Percentiles rank a stretch among this genome's conserved stretches.
phyloP scores from a whole-genome alignment of 1,140 invertebrate species.

The Hormaphis cornu region DNA sequence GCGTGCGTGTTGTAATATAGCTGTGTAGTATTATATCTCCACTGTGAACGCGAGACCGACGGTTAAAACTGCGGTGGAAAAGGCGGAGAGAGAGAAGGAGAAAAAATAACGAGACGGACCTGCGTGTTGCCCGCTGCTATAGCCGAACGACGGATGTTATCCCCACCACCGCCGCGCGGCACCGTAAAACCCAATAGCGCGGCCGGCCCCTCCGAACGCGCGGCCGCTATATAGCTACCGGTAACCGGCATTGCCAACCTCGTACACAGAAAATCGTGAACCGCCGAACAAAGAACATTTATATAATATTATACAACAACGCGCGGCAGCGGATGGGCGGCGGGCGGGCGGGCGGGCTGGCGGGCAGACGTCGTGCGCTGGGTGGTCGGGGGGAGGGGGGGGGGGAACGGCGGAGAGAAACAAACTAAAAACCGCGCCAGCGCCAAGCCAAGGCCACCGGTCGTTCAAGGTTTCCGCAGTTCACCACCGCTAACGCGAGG shows the following conservation, averaged over 20 bases:
- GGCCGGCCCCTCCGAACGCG: slow-evolving; percentile 10
- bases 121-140: slow-evolving; percentile 29
- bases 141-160: slow-evolving; percentile 28
- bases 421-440: slow-evolving; percentile 26
- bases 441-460: slow-evolving; percentile 27
- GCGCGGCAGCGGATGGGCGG: no score
- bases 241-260: slow-evolving; percentile 32
- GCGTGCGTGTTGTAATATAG: slow-evolving; percentile 4
- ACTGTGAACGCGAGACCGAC: slow-evolving; percentile 37
- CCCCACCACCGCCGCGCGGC: not conserved
- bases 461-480: slow-evolving; percentile 32
- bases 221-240: not conserved
- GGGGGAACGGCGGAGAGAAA: not conserved
- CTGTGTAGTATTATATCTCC: no score
- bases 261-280: slow-evolving; percentile 25
- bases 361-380: not conserved
- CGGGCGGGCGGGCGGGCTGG: not conserved
- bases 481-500: slow-evolving; percentile 16
- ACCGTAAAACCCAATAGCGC: slow-evolving; percentile 30
- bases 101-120: slow-evolving; percentile 31
- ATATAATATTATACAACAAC: no score
- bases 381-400: not conserved
- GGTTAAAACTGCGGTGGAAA: slow-evolving; percentile 43
- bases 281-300: slow-evolving; percentile 30
- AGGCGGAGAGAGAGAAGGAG: slow-evolving; percentile 32